Evolutionary conservation across 2,113 vertebrate species (phyloP), one percentile per base, ranked within the genome.

Genomic region (Xiphias gladius): DNA sequence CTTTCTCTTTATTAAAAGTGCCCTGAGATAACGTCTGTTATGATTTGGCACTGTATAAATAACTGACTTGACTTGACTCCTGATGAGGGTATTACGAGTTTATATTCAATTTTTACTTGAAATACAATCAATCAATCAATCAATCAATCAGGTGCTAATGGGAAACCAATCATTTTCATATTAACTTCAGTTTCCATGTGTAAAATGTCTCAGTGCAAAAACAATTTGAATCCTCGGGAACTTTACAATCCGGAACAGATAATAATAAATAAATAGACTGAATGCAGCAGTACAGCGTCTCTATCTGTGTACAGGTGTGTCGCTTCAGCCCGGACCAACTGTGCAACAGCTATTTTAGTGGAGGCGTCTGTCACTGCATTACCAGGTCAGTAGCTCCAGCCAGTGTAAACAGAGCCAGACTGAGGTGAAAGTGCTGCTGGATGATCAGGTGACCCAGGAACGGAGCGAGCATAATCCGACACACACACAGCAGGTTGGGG

Each of bases 301-400:
- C 22, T 52, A 52, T 8, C 19, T n/a, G 52, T 54, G 19, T 22
- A 52, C 19, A 22, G 20, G 19, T 9, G 6, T 52, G 48, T 52
- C 2, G 43, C 43, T 17, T 4, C 43, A 46, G 12, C 1, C 13
- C 7, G 7, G 43, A 46, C 14, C 43, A 46, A 16, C 43, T 46
- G 43, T 17, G 5, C 16, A 10, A 20, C 2, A 22, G 2, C 50
- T 22, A 20, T 22, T 52, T 22, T 22, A 24, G 9, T 37, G 35
- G 11, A 24, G 24, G 37, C 12, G 32, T 32, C 7, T 59, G 35
- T 30, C 26, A 63, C 9, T 0, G 2, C 9, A 1, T 89, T 94
- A 99, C 98, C 96, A 99, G 83, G 91, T 99, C 98, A 0, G 98
- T 99, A 0, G 97, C 88, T n/a, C 98, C 98, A 0, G 98, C 98